Evolutionary conservation across 2,797 vertebrate genomes (phyloP), one percentile per base, ranked within the genome.

Genomic region (Pseudochaenichthys georgianus): DNA sequence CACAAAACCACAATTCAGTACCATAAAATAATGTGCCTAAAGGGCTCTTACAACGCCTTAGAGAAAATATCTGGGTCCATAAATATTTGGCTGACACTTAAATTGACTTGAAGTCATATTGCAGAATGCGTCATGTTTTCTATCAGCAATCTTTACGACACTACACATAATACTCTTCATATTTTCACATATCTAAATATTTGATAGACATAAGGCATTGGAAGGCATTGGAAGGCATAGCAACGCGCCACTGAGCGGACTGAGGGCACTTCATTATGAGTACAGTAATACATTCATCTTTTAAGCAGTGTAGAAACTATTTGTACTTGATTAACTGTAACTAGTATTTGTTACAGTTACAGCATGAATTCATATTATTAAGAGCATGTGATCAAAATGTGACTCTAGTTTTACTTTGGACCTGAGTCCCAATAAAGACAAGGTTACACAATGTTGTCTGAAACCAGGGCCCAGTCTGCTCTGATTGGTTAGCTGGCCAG

Each of bases 71-170:
- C 15, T 47, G 50, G 28, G 41, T 61, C 62, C 2, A 52, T 59
- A 72, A 53, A 78, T 67, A 73, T 84, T 87, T 89, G 76, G 84
- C 84, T 87, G 61, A 58, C 80, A 70, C 58, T 47, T 54, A 41
- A 80, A 19, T 8, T 55, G 75, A 74, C 47, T 66, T 70, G 21
- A 9, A 71, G 78, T 80, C 57, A 50, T 46, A 46, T 38, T 73
- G 48, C 57, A 59, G 38, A 69, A 66, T 64, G 11, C 69, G 8
- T 46, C 31, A 8, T 16, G 12, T 55, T 48, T 28, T 28, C 28
- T 38, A 34, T 28, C 8, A 54, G 42, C 48, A 59, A 0, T 16
- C 5, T 77, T 70, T 7, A 42, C 55, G 15, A 61, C 48, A 38
- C 0, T 38, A 9, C 34, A 38, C 34, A 38, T 38, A 9, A 38